Conservation (phyloP, 2,113 vertebrate genomes). For the Haliaeetus leucogaster region DNA sequence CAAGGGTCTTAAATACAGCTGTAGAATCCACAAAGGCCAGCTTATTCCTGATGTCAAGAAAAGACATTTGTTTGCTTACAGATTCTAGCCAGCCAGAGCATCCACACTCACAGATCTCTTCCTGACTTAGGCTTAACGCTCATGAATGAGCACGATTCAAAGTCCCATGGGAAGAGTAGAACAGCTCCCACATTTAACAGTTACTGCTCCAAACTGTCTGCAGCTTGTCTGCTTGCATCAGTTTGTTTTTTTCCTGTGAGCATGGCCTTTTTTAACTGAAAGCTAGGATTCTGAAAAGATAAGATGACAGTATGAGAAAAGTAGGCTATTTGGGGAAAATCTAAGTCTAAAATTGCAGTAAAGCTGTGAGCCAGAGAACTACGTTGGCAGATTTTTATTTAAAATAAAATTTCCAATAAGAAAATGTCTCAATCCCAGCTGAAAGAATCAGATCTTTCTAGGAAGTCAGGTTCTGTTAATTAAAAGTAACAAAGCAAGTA, state of each 20-base stretch:
- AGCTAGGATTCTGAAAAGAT: slow-evolving; percentile 23
- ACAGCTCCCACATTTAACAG: neutral
- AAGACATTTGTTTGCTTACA: neutral
- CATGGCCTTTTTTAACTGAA: slow-evolving; percentile 22
- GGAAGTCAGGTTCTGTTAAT: neutral
- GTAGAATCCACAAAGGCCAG: neutral
- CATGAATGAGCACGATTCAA: slow-evolving; percentile 7
- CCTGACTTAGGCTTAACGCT: neutral
- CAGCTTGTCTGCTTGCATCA: slow-evolving; percentile 25
- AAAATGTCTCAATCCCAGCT: neutral
- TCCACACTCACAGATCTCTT: neutral
- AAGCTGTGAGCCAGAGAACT: slow-evolving; percentile 53
- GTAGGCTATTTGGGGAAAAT: slow-evolving; percentile 15
- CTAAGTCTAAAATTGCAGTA: slow-evolving; percentile 18
- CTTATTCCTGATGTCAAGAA: neutral
- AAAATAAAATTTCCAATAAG: neutral
- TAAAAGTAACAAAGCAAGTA: neutral
- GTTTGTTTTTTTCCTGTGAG: neutral
- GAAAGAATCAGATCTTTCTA: slow-evolving; percentile 40
- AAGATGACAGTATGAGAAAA: slow-evolving; percentile 49
- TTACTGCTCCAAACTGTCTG: slow-evolving; percentile 25
- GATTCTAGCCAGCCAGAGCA: neutral
- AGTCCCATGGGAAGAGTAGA: neutral
- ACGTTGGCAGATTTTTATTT: slow-evolving; percentile 19
- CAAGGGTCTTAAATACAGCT: neutral